Evolutionary conservation across 2,113 vertebrate species (phyloP).

Genomic region (Lepus timidus): DNA sequence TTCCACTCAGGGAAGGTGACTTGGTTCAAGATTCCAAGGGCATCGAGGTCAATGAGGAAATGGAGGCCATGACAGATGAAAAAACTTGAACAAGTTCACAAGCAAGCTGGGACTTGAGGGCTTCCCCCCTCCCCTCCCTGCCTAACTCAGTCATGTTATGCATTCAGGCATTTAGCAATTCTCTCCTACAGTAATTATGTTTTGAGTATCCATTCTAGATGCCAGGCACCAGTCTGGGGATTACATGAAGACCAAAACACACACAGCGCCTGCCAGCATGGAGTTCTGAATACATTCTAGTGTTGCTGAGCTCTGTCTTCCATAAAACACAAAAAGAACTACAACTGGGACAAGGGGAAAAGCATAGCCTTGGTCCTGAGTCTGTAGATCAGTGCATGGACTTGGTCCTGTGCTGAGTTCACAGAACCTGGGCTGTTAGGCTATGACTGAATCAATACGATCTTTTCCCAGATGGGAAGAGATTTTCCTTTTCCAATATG

Average conservation of each 20-base stretch:
- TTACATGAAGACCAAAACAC: neutral
- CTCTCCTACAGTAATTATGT: neutral
- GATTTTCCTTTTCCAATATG: neutral
- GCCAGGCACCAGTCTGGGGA: neutral
- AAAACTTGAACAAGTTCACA: accelerated
- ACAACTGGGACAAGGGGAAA: neutral
- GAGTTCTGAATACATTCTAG: neutral
- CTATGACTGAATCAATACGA: neutral
- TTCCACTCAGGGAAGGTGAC: neutral
- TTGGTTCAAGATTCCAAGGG: neutral
- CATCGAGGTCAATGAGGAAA: neutral
- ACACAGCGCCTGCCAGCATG: neutral
- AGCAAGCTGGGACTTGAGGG: neutral
- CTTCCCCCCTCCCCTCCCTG: neutral
- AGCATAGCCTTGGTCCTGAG: neutral
- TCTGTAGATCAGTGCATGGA: neutral
- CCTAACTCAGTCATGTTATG: neutral
- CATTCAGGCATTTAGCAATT: neutral
- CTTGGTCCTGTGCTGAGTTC: neutral
- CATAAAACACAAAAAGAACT: neutral
- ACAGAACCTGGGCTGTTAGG: neutral
- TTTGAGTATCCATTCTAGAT: neutral
- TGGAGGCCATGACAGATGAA: neutral
- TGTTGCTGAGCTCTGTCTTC: neutral
- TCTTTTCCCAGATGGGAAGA: neutral